phyloP scores from a whole-genome alignment of 2,888 invertebrate genomes.

The Drosophila prostipennis region DNA sequence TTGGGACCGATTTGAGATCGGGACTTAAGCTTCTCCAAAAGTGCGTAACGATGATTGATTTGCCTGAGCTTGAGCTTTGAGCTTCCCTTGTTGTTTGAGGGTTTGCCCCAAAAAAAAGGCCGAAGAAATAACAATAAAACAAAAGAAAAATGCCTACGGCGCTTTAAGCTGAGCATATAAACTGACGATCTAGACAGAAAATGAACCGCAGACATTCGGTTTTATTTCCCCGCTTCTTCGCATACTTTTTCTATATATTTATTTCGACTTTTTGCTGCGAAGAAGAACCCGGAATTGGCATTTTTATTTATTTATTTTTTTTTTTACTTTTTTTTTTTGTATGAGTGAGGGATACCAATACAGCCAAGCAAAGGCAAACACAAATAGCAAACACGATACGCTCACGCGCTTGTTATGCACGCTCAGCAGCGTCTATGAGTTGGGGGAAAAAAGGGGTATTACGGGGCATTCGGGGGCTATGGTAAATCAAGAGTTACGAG shows the following conservation, averaged over 20 bases:
- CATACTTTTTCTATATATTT: conserved; percentile 22
- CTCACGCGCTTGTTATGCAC: conserved; percentile 76
- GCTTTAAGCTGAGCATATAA: conserved; percentile 44
- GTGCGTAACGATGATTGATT: conserved; percentile 77
- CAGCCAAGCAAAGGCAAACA: conserved; percentile 33
- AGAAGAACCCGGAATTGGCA: conserved; percentile 78
- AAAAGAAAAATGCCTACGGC: conserved; percentile 75
- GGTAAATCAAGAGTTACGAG: conserved; percentile 44
- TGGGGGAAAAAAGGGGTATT: background rate
- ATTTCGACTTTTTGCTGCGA: conserved; percentile 41
- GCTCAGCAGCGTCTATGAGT: conserved; percentile 65
- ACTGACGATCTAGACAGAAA: conserved; percentile 75
- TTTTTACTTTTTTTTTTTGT: background rate
- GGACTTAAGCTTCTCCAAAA: conserved; percentile 12
- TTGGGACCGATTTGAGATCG: conserved; percentile 6
- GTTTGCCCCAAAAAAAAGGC: conserved; percentile 20
- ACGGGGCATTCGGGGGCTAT: background rate
- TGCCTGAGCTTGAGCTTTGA: conserved; percentile 47
- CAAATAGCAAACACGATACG: conserved; percentile 54
- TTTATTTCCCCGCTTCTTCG: conserved; percentile 24
- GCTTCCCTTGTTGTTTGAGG: conserved; percentile 35
- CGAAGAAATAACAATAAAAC: conserved; percentile 59
- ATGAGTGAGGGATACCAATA: conserved; percentile 45
- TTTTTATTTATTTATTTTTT: conserved; percentile 35
- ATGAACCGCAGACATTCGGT: conserved; percentile 62